phyloP scores from a whole-genome alignment of 2,797 vertebrate species.

The Paguma larvata region DNA sequence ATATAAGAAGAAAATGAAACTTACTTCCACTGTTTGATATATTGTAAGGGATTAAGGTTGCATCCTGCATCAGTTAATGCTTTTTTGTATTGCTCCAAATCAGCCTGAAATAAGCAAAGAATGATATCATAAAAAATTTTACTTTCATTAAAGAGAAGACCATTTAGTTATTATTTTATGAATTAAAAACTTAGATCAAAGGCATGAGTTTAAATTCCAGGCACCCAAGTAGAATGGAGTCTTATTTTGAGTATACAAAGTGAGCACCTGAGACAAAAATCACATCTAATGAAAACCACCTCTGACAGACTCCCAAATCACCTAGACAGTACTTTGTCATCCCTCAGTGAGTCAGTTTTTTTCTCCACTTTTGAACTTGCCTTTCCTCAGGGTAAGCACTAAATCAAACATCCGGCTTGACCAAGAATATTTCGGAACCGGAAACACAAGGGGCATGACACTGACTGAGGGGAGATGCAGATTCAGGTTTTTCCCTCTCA shows the following conservation, averaged over 20 bases:
- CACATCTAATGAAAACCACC: not conserved
- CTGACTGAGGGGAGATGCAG: not conserved
- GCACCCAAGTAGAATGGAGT: not conserved
- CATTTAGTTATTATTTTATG: not conserved
- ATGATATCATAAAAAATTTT: constrained; percentile 66
- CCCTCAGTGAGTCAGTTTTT: not conserved
- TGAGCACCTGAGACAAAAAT: constrained; percentile 25
- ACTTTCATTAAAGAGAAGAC: constrained; percentile 43
- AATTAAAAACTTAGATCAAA: constrained; percentile 26
- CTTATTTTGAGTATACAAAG: not conserved
- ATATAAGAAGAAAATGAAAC: constrained; percentile 83
- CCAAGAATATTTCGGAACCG: constrained; percentile 16
- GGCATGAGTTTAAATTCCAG: constrained; percentile 56
- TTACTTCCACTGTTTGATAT: constrained; percentile 99
- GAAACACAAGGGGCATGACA: not conserved
- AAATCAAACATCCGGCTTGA: not conserved
- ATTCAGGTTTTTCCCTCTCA: not conserved
- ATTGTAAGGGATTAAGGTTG: constrained; percentile 96
- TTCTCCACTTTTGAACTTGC: not conserved
- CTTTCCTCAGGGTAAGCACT: constrained; percentile 18
- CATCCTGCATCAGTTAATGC: constrained; percentile 94
- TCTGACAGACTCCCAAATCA: not conserved
- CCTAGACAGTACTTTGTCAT: not conserved
- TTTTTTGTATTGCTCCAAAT: constrained; percentile 98
- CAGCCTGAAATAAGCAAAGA: constrained; percentile 90